Evolutionary conservation across 2,797 vertebrate species (phyloP).

Genomic region (Coregonus suidteri): DNA sequence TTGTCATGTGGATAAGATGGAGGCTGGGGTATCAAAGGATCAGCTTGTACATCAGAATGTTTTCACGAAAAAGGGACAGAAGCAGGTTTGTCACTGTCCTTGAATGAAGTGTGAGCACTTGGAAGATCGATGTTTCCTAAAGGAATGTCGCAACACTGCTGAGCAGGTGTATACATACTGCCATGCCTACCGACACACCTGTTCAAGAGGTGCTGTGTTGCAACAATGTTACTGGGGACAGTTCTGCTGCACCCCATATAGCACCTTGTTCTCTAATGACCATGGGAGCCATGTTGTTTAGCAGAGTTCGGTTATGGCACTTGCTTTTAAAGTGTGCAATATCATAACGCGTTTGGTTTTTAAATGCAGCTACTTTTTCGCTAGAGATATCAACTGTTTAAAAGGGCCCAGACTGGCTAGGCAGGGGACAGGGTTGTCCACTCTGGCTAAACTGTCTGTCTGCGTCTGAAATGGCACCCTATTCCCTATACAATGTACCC

Average conservation of each 20-base stretch:
- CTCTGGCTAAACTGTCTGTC: too few relatives aligned
- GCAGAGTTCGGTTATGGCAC: constrained; percentile 5
- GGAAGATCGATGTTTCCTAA: neutral
- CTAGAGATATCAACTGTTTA: constrained; percentile 30
- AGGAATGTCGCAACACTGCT: constrained; percentile 8
- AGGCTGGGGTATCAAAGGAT: neutral
- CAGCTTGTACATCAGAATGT: neutral
- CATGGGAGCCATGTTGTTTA: constrained; percentile 34
- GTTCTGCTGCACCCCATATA: constrained; percentile 3
- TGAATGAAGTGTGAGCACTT: constrained; percentile 9
- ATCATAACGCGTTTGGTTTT: constrained; percentile 49
- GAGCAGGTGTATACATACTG: constrained; percentile 18
- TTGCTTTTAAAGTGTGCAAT: constrained; percentile 63
- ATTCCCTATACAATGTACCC: neutral
- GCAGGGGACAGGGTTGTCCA: constrained; percentile 1
- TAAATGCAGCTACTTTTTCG: constrained; percentile 27
- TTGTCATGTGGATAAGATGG: neutral
- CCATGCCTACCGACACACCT: constrained; percentile 6
- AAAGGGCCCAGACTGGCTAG: constrained; percentile 54
- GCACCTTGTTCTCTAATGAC: neutral
- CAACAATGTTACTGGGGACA: neutral
- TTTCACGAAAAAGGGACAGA: neutral
- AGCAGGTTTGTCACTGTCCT: constrained; percentile 15
- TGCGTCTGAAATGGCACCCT: neutral
- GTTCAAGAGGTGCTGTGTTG: constrained; percentile 4